A percentile compares a stretch with the other conserved stretches of the same genome.
These are phyloP conservation scores for Eristalinus sepulchralis DNA, from an alignment of 2,888 invertebrate species.

Conservation along the genomic window DNA sequence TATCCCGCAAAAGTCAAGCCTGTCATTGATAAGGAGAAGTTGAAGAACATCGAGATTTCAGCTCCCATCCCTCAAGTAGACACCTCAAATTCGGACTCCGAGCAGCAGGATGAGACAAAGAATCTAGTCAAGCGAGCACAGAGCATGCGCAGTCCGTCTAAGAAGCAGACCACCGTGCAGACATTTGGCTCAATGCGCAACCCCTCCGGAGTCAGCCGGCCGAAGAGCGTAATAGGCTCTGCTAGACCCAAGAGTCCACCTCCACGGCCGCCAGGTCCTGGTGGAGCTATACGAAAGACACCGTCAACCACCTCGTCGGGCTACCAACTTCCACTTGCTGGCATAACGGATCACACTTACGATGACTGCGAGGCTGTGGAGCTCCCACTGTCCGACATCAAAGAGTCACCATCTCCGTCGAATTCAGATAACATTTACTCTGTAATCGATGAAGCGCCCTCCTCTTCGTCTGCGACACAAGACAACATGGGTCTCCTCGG, in stretches of 20 bases:
- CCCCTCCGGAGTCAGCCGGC: slow-evolving; percentile 85
- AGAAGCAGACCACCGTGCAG: slow-evolving; percentile 85
- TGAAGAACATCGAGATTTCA: slow-evolving; percentile 91
- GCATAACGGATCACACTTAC: slow-evolving; percentile 83
- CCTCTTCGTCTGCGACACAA: slow-evolving; percentile 77
- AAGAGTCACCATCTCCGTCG: slow-evolving; percentile 83
- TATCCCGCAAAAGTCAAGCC: slow-evolving; percentile 85
- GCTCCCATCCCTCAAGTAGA: slow-evolving; percentile 87
- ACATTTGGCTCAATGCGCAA: slow-evolving; percentile 93
- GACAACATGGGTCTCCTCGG: slow-evolving; percentile 90
- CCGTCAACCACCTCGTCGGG: slow-evolving; percentile 82
- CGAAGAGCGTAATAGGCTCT: slow-evolving; percentile 85
- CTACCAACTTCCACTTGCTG: slow-evolving; percentile 83
- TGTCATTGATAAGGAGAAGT: slow-evolving; percentile 86
- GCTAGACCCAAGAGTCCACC: slow-evolving; percentile 88
- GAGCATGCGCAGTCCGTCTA: slow-evolving; percentile 87
- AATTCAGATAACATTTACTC: slow-evolving; percentile 91
- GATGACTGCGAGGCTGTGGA: slow-evolving; percentile 88
- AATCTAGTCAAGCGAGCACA: slow-evolving; percentile 87
- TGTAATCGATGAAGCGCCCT: slow-evolving; percentile 90
- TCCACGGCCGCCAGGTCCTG: slow-evolving; percentile 85
- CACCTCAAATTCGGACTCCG: slow-evolving; percentile 82
- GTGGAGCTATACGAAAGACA: slow-evolving; percentile 76
- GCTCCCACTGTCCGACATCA: slow-evolving; percentile 84
- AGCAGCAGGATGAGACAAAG: slow-evolving; percentile 82